Conservation (phyloP, 2,888 invertebrate genomes). For the Epirrhoe tristata region DNA sequence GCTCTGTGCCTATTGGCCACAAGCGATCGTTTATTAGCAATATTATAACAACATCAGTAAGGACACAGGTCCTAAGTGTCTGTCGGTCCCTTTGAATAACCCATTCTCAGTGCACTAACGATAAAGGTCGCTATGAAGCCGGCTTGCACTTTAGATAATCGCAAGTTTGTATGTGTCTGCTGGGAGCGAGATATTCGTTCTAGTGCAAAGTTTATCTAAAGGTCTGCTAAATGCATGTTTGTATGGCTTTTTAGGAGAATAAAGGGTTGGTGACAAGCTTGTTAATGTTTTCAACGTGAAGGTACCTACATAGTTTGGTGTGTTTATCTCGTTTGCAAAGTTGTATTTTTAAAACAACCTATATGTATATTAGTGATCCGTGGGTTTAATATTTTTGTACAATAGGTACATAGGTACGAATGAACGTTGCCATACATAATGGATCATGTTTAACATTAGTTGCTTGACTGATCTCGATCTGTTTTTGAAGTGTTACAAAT, state of each 20-base stretch:
- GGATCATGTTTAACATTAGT: too few relatives aligned
- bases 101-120: slow-evolving; percentile 29
- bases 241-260: slow-evolving; percentile 1
- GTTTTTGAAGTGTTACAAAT: too few relatives aligned
- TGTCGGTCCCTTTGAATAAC: slow-evolving; percentile 26
- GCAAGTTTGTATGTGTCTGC: slow-evolving; percentile 47
- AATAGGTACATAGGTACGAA: too few relatives aligned
- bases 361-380: too few relatives aligned
- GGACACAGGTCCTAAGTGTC: slow-evolving; percentile 3
- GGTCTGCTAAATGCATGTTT: slow-evolving; percentile 19
- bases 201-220: slow-evolving; percentile 41
- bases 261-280: background rate
- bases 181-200: slow-evolving; percentile 38
- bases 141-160: slow-evolving; percentile 57
- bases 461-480: too few relatives aligned
- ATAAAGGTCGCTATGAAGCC: slow-evolving; percentile 29
- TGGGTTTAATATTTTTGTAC: too few relatives aligned
- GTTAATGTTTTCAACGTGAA: background rate
- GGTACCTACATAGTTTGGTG: background rate
- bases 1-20: too few relatives aligned
- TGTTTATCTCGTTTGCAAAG: background rate
- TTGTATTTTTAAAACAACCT: too few relatives aligned
- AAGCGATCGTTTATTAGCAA: background rate
- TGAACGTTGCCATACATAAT: too few relatives aligned
- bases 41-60: background rate